A percentile compares a stretch with the other conserved stretches of the same genome.
Evolutionary conservation across 2,888 invertebrate species (phyloP).

Genomic region (Perithous albicinctus): DNA sequence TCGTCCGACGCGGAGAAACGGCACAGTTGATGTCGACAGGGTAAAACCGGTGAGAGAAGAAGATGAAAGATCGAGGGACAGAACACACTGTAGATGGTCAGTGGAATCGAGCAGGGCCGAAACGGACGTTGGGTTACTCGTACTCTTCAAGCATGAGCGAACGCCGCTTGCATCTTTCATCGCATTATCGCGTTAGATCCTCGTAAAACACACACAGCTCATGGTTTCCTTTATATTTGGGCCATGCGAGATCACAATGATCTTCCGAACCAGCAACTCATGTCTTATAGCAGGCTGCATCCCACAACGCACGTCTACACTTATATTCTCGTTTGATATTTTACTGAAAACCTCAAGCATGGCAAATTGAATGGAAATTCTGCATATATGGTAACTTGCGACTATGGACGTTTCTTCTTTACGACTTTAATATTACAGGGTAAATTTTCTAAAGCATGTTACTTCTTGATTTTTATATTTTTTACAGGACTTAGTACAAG

Average conservation of each 20-base stretch:
- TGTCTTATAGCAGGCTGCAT: slow-evolving; percentile 32
- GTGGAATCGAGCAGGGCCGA: slow-evolving; percentile 71
- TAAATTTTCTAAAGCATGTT: background rate
- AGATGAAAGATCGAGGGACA: slow-evolving; percentile 65
- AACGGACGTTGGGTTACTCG: slow-evolving; percentile 78
- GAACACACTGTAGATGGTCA: slow-evolving; percentile 64
- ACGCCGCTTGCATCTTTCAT: slow-evolving; percentile 83
- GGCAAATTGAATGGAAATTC: slow-evolving; percentile 19
- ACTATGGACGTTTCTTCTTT: background rate
- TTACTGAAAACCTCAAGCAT: background rate
- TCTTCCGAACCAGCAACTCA: slow-evolving; percentile 33
- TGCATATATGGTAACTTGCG: background rate
- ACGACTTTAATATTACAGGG: slow-evolving; percentile 7
- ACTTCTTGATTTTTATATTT: background rate
- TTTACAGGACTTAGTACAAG: too few species aligned
- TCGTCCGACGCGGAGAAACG: slow-evolving; percentile 50
- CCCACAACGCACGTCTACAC: background rate
- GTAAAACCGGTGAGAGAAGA: slow-evolving; percentile 48
- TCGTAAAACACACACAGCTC: slow-evolving; percentile 81
- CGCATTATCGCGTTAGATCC: slow-evolving; percentile 81
- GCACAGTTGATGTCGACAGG: slow-evolving; percentile 50
- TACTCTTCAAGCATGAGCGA: slow-evolving; percentile 83
- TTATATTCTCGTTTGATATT: slow-evolving; percentile 10
- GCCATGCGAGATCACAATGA: slow-evolving; percentile 39
- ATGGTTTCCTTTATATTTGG: slow-evolving; percentile 58